Evolutionary conservation across 2,797 vertebrate genomes (phyloP), one percentile per base, ranked within the genome.

Genomic region (Danio aesculapii): DNA sequence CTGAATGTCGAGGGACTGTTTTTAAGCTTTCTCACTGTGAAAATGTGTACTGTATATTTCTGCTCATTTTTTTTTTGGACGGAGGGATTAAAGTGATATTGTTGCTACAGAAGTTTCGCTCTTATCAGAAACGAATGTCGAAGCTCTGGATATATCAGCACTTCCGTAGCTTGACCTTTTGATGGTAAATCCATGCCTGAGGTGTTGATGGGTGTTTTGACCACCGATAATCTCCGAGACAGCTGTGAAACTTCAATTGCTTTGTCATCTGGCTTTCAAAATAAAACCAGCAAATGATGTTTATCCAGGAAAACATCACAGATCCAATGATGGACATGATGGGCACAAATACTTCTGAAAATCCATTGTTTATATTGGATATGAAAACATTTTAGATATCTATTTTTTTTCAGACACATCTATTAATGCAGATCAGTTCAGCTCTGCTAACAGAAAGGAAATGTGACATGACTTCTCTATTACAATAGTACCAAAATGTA

Each of bases 141-240:
- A 68, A 79, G 84, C 71, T 81, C 80, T 75, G 78, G 81, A 71
- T 71, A 81, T 82, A 79, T 85, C 83, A 84, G 82, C 79, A 30
- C 79, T 69, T 87, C 77, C 79, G 84, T 85, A 59, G 58, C 77
- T 71, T 67, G 61, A 68, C 77, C 67, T 85, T 90, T 86, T 84
- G 76, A 91, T 90, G 84, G 85, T 86, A 86, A 86, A 74, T 87
- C 75, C 77, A 84, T 83, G 86, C 84, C 85, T 81, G 84, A 84
- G 84, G 66, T 84, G 81, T 81, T 66, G 86, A 84, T 87, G 85
- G 59, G 77, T 72, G 58, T 83, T 79, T 79, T 81, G 83, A 73
- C 71, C 82, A 84, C 81, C 87, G 72, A 88, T 89, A 90, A 89
- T 90, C 87, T 89, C 83, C 86, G 84, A 85, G 76, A 71, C 61